Conservation (phyloP, 2,888 invertebrate genomes). For the Drosophila rellima region DNA sequence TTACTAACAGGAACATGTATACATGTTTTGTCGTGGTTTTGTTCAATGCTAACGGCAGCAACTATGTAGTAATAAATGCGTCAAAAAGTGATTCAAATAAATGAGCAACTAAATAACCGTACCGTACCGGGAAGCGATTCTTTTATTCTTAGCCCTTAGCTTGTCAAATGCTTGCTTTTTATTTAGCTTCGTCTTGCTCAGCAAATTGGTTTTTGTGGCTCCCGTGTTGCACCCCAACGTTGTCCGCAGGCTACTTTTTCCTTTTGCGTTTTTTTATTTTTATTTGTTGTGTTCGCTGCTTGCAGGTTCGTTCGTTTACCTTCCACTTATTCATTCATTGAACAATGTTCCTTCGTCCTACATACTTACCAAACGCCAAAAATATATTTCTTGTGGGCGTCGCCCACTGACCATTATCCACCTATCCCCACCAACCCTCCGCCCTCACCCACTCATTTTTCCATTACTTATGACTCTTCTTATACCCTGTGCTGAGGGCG, state of each 20-base stretch:
- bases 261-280: background rate
- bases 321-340: background rate
- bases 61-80: constrained; percentile 73
- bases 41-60: constrained; percentile 57
- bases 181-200: background rate
- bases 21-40: constrained; percentile 13
- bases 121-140: constrained; percentile 28
- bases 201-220: background rate
- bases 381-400: background rate
- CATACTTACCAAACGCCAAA: background rate
- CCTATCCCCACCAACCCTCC: background rate
- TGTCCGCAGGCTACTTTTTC: background rate
- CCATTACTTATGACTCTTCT: background rate
- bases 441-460: background rate
- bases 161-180: background rate
- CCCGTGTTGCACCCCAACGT: background rate
- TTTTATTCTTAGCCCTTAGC: background rate
- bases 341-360: background rate
- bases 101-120: constrained; percentile 75
- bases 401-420: background rate
- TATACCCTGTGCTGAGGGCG: background rate
- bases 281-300: background rate
- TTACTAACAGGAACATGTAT: background rate
- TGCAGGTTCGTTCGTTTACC: background rate
- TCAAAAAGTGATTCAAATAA: constrained; percentile 74